Conservation (phyloP, 2,888 invertebrate genomes). For the Heliconius cydno region DNA sequence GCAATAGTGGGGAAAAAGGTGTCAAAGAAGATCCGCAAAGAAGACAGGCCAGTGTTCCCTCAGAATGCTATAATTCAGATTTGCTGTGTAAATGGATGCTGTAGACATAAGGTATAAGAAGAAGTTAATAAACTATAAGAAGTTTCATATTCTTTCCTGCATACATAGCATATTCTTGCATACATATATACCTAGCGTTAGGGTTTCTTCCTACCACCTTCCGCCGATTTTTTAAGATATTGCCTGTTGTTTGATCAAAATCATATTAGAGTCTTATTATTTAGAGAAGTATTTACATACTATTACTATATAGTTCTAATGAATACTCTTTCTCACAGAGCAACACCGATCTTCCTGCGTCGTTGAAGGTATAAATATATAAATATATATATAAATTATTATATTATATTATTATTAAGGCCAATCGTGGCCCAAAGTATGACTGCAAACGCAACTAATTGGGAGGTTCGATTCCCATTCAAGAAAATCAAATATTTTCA, state of each 20-base stretch:
- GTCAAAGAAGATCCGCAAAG: slow-evolving; percentile 61
- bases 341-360: slow-evolving; percentile 67
- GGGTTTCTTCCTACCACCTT: not conserved
- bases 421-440: too few species aligned
- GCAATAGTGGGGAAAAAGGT: slow-evolving; percentile 62
- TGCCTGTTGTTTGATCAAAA: too few species aligned
- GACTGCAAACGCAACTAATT: too few species aligned
- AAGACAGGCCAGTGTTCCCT: slow-evolving; percentile 68
- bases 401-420: too few species aligned
- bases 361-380: slow-evolving; percentile 75
- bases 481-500: too few species aligned
- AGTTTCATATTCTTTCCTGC: too few species aligned
- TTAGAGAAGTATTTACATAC: too few species aligned
- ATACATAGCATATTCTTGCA: too few species aligned
- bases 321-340: slow-evolving; percentile 62
- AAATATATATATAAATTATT: not conserved
- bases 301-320: not conserved
- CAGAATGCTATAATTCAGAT: slow-evolving; percentile 76
- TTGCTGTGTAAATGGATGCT: slow-evolving; percentile 64
- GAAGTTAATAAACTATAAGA: too few species aligned
- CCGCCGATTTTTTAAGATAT: not conserved
- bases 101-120: slow-evolving; percentile 60
- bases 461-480: too few species aligned
- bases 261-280: too few species aligned
- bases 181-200: not conserved